Evolutionary conservation across 1,140 invertebrate species (phyloP).

Genomic region (Leptestheria dahalacensis): DNA sequence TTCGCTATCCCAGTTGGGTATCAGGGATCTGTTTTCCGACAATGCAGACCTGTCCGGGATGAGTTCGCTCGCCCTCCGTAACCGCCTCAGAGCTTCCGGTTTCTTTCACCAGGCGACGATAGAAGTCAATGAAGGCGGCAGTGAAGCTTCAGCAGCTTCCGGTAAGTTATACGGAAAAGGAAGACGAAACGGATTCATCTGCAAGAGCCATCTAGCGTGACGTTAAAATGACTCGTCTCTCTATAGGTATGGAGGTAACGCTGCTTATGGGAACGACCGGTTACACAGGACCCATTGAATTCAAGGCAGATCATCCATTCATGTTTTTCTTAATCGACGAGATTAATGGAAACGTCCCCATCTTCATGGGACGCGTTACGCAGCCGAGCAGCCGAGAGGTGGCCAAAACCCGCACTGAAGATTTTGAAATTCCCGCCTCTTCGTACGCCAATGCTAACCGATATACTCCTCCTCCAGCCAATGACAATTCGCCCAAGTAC

Average conservation of each 20-base stretch:
- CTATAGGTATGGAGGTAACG: conserved; percentile 6
- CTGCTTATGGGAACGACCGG: conserved; percentile 5
- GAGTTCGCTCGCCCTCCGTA: conserved; percentile 28
- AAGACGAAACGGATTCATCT: too few relatives aligned
- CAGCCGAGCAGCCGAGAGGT: not conserved
- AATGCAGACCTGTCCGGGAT: conserved; percentile 46
- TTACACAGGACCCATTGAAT: conserved; percentile 7
- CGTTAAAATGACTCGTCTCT: too few relatives aligned
- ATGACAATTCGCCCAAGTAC: not conserved
- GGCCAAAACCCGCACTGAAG: not conserved
- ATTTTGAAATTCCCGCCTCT: not conserved
- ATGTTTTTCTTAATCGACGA: conserved; percentile 9
- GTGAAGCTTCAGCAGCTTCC: conserved; percentile 55
- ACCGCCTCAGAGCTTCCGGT: conserved; percentile 33
- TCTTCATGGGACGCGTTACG: conserved; percentile 11
- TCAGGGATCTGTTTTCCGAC: conserved; percentile 47
- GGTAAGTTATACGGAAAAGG: conserved; percentile 28
- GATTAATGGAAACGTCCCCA: conserved; percentile 2
- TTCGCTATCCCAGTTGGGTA: conserved; percentile 40
- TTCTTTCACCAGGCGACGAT: conserved; percentile 67
- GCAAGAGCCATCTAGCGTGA: too few relatives aligned
- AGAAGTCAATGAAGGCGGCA: conserved; percentile 66
- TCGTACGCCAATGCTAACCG: not conserved
- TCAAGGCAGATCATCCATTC: conserved; percentile 10
- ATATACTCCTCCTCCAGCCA: not conserved